Conservation (phyloP, 2,888 invertebrate species). For the Chrysodeixis includens region DNA sequence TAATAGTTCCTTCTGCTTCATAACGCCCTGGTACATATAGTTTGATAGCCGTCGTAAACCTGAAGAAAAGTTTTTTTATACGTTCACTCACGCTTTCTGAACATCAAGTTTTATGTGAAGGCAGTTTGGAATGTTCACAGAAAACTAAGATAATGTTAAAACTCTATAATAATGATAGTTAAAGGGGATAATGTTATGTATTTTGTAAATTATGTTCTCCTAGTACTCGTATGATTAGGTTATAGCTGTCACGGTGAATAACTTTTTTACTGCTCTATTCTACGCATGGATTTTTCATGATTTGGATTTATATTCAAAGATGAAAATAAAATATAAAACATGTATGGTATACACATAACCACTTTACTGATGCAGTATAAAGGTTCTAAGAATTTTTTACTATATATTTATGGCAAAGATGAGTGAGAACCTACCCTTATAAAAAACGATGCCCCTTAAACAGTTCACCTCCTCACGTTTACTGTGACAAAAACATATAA, state of each 20-base stretch:
- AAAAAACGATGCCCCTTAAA: conserved; percentile 24
- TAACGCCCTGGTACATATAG: conserved; percentile 55
- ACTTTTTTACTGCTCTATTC: too few species aligned
- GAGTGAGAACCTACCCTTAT: neutral
- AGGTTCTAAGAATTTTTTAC: too few species aligned
- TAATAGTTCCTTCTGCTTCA: conserved; percentile 48
- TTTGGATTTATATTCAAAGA: too few species aligned
- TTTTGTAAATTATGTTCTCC: too few species aligned
- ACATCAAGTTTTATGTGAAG: conserved; percentile 54
- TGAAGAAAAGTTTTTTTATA: conserved; percentile 54
- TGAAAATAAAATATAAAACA: too few species aligned
- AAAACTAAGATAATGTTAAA: conserved; percentile 49
- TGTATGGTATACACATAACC: too few species aligned
- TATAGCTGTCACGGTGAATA: too few species aligned
- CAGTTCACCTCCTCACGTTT: conserved; percentile 35
- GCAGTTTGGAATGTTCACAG: conserved; percentile 48
- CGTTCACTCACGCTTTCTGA: conserved; percentile 45
- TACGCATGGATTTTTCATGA: too few species aligned
- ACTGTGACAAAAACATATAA: conserved; percentile 41
- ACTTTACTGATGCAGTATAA: too few species aligned
- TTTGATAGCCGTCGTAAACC: conserved; percentile 58
- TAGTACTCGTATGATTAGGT: too few species aligned
- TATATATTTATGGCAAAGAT: neutral
- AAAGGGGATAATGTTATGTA: conserved; percentile 28
- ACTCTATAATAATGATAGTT: conserved; percentile 23